Percentiles rank a stretch among this genome's conserved stretches.
Evolutionary conservation across 2,888 invertebrate species (phyloP).

Genomic region (Carpatolechia fugitivella): DNA sequence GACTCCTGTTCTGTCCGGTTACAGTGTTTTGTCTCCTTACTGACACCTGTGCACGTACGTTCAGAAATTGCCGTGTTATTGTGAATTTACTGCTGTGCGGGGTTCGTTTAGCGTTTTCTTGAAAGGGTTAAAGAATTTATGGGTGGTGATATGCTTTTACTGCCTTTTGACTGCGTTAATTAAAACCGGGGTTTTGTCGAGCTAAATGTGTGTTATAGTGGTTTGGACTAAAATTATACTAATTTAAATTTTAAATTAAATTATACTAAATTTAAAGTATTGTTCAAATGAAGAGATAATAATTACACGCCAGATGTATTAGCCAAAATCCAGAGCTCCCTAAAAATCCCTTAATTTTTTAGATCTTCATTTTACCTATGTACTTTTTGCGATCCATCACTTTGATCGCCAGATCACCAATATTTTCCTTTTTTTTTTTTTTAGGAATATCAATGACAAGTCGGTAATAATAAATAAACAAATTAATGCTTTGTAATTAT

Average conservation of each 20-base stretch:
- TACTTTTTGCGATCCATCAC: no score
- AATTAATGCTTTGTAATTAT: no score
- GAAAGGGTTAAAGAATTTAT: slow-evolving; percentile 8
- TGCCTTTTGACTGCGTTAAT: background rate
- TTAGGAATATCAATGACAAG: no score
- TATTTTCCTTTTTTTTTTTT: no score
- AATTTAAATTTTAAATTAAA: no score
- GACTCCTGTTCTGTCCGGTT: no score
- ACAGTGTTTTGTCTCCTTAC: background rate
- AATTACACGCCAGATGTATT: background rate
- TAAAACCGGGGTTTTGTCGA: background rate
- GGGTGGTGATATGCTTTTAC: background rate
- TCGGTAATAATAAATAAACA: no score
- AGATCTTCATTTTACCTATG: no score
- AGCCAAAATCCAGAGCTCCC: no score
- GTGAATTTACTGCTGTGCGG: slow-evolving; percentile 5
- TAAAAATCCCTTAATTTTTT: no score
- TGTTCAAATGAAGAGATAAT: background rate
- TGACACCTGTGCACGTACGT: background rate
- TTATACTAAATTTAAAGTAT: no score
- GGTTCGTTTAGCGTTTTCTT: slow-evolving; percentile 2
- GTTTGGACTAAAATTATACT: background rate
- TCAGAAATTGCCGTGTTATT: slow-evolving; percentile 10
- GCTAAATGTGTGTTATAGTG: background rate
- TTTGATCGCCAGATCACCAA: no score